Percentiles rank a stretch among this genome's conserved stretches.
Evolutionary conservation across 1,140 invertebrate species (phyloP).

Genomic region (Tetraneura akinire): DNA sequence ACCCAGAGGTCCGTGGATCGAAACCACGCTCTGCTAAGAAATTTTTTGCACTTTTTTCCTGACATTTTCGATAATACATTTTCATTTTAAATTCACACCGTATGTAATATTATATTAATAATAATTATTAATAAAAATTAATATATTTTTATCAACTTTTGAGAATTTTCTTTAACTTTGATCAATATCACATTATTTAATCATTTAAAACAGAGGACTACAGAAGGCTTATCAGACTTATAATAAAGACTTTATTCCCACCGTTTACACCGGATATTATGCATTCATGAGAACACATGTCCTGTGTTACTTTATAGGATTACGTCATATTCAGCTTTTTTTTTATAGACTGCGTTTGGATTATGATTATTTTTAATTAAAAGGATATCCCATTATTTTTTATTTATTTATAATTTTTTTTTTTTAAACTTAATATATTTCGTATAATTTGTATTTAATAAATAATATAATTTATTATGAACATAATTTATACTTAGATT

Average conservation of each 20-base stretch:
- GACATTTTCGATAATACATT: too few species aligned
- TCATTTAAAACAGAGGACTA: not conserved
- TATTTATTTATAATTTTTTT: not conserved
- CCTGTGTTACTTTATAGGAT: constrained; percentile 7
- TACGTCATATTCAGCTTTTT: constrained; percentile 38
- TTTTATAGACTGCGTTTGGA: not conserved
- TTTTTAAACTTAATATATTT: too few species aligned
- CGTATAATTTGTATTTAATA: too few species aligned
- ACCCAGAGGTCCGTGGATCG: constrained; percentile 95
- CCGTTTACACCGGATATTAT: constrained; percentile 32
- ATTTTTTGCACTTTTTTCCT: constrained; percentile 55
- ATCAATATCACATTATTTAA: not conserved
- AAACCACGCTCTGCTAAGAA: constrained; percentile 88
- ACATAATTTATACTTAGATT: too few species aligned
- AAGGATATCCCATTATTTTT: not conserved
- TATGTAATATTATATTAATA: too few species aligned
- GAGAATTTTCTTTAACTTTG: too few species aligned
- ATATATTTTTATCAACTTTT: not conserved
- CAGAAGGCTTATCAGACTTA: too few species aligned
- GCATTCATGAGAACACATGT: constrained; percentile 37
- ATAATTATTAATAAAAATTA: too few species aligned
- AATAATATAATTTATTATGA: too few species aligned
- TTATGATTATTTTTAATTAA: not conserved
- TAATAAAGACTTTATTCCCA: constrained; percentile 13
- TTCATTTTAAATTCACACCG: too few species aligned